Base-by-base conservation (phyloP, 2,888 invertebrate species). In the Apamea sordens region DNA sequence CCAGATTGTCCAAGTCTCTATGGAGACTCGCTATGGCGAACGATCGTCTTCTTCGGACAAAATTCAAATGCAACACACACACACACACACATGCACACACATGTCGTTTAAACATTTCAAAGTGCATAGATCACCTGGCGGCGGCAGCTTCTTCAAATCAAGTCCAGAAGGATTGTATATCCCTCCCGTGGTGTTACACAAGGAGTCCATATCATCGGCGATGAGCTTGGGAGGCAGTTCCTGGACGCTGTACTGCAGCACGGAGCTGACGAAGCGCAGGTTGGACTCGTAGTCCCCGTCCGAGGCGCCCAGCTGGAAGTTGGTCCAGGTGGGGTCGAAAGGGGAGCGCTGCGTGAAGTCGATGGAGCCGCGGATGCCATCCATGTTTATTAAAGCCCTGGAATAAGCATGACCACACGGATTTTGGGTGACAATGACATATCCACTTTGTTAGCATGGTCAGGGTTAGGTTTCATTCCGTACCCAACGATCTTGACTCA, bases 271-370 rank as follows among this genome's bases (percentile, higher is more conserved):
- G 91, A 98, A 98, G 56, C 98, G 98, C 4, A 98, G 96, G 91
- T 98, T 98, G 1, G 98, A 97, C 93, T 98, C 98, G 77, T 98
- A 96, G 88, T 98, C 97, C 70, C 97, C 97, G 89, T 97, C 97
- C 0, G 98, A 96, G 0, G 98, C 97, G 0, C 97, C 97, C 50
- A 98, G 93, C 63, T 98, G 97, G 89, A 99, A 98, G 91, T 98
- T 98, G 0, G 98, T 95, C 97, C 98, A 98, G 0, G 99, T 99
- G 0, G 98, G 98, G 93, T 99, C 98, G 93, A 98, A 99, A 44
- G 98, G 98, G 0, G 98, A 98, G 56, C 98, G 97, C 94, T 99
- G 99, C 0, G 97, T 97, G 82, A 99, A 97, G 18, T 97, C 98
- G 4, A 99, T 97, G 74, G 98, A 97, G 0, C 99, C 99, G 91